A percentile compares a stretch with the other conserved stretches of the same genome.
Evolutionary conservation across 2,888 invertebrate genomes (phyloP).

Genomic region (Teleiodes luculella): DNA sequence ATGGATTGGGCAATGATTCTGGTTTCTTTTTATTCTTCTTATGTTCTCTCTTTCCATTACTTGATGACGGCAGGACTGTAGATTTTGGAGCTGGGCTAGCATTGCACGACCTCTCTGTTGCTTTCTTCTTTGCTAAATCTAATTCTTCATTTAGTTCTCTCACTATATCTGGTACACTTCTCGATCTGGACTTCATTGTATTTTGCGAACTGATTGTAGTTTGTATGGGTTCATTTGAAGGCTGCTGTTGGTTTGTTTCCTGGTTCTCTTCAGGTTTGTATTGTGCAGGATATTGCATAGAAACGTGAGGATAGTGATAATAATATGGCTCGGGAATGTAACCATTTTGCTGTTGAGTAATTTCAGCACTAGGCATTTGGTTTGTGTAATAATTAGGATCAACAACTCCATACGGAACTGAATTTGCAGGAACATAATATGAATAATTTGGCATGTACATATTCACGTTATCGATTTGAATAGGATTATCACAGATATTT

Average conservation of each 20-base stretch:
- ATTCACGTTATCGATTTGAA: constrained; percentile 44
- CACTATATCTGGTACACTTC: constrained; percentile 87
- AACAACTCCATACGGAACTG: constrained; percentile 34
- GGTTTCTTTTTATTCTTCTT: constrained; percentile 45
- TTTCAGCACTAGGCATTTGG: constrained; percentile 43
- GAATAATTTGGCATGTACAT: constrained; percentile 64
- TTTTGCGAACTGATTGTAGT: constrained; percentile 32
- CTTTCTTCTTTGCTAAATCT: constrained; percentile 62
- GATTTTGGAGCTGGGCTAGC: constrained; percentile 69
- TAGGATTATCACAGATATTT: constrained; percentile 36
- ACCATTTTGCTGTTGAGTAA: constrained; percentile 41
- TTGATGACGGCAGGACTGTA: constrained; percentile 38
- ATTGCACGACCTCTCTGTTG: constrained; percentile 71
- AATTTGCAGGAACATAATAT: constrained; percentile 56
- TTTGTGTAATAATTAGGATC: constrained; percentile 48
- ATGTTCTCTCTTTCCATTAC: constrained; percentile 43
- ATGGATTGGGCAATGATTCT: constrained; percentile 61
- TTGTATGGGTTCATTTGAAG: constrained; percentile 26
- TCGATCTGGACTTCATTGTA: constrained; percentile 68
- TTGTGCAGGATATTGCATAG: constrained; percentile 42
- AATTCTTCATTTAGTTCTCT: constrained; percentile 85
- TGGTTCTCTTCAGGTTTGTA: constrained; percentile 25
- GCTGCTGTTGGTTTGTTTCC: constrained; percentile 13
- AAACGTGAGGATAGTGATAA: constrained; percentile 53
- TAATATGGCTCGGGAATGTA: constrained; percentile 65